These are phyloP conservation scores for Acromyrmex charruanus DNA, from an alignment of 1,140 invertebrate genomes.

Conservation along the genomic window DNA sequence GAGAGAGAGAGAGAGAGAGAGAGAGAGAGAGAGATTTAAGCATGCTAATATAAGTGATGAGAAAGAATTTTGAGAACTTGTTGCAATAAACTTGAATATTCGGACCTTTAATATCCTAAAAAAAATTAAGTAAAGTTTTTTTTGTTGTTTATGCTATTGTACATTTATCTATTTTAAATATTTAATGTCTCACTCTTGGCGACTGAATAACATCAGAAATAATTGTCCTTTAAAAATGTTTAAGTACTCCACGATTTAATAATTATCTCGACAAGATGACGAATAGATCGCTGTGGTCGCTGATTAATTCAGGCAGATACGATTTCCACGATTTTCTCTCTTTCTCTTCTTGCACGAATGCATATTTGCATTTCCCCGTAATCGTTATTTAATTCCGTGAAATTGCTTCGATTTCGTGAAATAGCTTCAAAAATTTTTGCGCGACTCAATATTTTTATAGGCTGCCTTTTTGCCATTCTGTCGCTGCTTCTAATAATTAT, in stretches of 20 bases:
- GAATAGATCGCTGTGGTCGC: constrained; percentile 25
- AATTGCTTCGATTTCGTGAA: not conserved
- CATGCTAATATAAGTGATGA: not conserved
- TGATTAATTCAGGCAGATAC: constrained; percentile 42
- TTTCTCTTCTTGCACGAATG: constrained; percentile 15
- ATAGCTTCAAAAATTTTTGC: constrained; percentile 30
- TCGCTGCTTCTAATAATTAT: constrained; percentile 12
- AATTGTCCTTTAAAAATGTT: constrained; percentile 52
- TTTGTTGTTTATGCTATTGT: not conserved
- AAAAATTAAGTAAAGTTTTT: constrained; percentile 1
- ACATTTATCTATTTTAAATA: constrained; percentile 11
- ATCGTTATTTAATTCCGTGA: constrained; percentile 51
- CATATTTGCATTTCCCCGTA: constrained; percentile 56
- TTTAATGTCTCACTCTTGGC: constrained; percentile 8
- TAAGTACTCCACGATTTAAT: not conserved
- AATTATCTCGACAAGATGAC: constrained; percentile 42
- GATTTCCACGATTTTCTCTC: constrained; percentile 27
- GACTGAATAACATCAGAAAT: not conserved
- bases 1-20: no score
- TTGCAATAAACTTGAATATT: constrained; percentile 1
- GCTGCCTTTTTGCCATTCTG: not conserved
- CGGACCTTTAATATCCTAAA: not conserved
- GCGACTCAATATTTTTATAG: constrained; percentile 20
- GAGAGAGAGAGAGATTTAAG: no score
- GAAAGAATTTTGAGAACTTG: constrained; percentile 21